Evolutionary conservation across 2,888 invertebrate genomes (phyloP).

Genomic region (Octonoba sinensis): DNA sequence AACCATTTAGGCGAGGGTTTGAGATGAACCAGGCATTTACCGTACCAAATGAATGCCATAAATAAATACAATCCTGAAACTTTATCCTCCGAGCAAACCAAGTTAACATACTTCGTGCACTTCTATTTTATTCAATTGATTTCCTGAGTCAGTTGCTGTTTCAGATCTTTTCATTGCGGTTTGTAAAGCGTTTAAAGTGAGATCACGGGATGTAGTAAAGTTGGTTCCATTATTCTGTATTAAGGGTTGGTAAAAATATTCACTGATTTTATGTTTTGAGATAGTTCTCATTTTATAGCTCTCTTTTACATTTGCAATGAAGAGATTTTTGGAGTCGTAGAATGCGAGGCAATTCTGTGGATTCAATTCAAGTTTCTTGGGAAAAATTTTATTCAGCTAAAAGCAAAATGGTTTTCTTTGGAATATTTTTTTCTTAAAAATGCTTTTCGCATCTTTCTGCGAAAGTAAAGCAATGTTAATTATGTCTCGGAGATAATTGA

Average conservation of each 20-base stretch:
- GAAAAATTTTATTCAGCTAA: no score
- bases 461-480: no score
- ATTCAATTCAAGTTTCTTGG: constrained; percentile 9
- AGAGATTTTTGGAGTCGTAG: constrained; percentile 5
- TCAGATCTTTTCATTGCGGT: no score
- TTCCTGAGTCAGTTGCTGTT: constrained; percentile 6
- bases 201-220: constrained; percentile 33
- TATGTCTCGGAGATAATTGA: no score
- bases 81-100: constrained; percentile 44
- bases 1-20: constrained; percentile 39
- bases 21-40: constrained; percentile 51
- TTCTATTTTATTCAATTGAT: constrained; percentile 58
- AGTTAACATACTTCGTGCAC: constrained; percentile 36
- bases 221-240: constrained; percentile 50
- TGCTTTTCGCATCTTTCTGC: no score
- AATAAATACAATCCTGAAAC: constrained; percentile 56
- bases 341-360: constrained; percentile 33
- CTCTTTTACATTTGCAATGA: constrained; percentile 39
- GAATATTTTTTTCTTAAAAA: no score
- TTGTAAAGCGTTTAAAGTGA: no score
- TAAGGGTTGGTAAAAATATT: constrained; percentile 21
- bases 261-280: constrained; percentile 47
- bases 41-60: constrained; percentile 59
- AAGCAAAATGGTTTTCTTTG: no score
- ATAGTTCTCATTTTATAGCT: constrained; percentile 31